Conservation (phyloP, 2,888 invertebrate genomes). For the Drosophila ustulata region DNA sequence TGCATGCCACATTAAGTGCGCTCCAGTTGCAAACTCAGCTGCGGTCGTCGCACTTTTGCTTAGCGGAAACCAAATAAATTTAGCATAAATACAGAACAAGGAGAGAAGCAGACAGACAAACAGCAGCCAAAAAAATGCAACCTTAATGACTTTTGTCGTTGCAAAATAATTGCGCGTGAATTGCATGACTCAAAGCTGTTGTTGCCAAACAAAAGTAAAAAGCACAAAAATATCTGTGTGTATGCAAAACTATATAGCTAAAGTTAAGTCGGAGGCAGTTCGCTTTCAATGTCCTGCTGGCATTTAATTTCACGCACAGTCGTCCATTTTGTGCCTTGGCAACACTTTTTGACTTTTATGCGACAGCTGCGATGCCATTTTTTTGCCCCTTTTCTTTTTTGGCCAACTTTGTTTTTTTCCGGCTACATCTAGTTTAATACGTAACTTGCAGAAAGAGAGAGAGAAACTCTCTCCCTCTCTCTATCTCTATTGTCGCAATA, state of each 20-base stretch:
- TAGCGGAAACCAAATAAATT: slow-evolving; percentile 69
- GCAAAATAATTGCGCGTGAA: slow-evolving; percentile 78
- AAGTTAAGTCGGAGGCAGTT: slow-evolving; percentile 42
- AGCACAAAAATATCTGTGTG: background rate
- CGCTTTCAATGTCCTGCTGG: slow-evolving; percentile 76
- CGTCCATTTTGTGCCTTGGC: slow-evolving; percentile 77
- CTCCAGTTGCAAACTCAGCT: slow-evolving; percentile 7
- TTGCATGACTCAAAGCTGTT: slow-evolving; percentile 42
- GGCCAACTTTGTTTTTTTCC: slow-evolving; percentile 35
- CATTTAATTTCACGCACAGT: slow-evolving; percentile 80
- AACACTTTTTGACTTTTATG: slow-evolving; percentile 78
- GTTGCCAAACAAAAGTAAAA: slow-evolving; percentile 31
- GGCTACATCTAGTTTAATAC: slow-evolving; percentile 34
- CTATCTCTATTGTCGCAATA: slow-evolving; percentile 29
- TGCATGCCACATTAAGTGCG: slow-evolving; percentile 14
- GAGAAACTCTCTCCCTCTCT: background rate
- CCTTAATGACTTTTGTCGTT: slow-evolving; percentile 79
- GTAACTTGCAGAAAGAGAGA: background rate
- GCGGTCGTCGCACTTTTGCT: slow-evolving; percentile 12
- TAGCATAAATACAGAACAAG: slow-evolving; percentile 60
- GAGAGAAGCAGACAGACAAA: slow-evolving; percentile 30
- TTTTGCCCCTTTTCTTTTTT: slow-evolving; percentile 4
- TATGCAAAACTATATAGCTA: slow-evolving; percentile 6
- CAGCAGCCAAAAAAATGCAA: slow-evolving; percentile 32
- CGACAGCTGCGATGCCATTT: slow-evolving; percentile 39